Base-by-base conservation (phyloP, 2,797 vertebrate genomes). In the Meda fulgida region DNA sequence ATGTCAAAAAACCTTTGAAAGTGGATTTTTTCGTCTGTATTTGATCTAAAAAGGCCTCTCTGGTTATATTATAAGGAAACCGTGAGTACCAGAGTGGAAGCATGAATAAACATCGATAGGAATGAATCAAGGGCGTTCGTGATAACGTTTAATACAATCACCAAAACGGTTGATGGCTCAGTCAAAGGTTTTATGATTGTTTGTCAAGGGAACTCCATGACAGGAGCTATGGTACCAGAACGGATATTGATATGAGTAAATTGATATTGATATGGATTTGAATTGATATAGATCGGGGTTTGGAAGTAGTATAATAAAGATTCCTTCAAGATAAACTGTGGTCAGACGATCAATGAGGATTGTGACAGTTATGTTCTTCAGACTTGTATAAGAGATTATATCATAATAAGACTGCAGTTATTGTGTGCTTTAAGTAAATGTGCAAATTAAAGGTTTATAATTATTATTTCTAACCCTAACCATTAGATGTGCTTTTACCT, bases 221-320 rank as follows among this genome's bases (percentile, higher is more conserved):
- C 90, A 91, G 78, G 90, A 94, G 96, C 96, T 95, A 93, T 89
- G 96, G 95, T 96, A 96, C 93, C 88, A 89, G 94, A 95, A 96
- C 96, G 93, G 96, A 97, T 98, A 99, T 97, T 97, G 97, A 97
- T 97, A 98, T 96, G 93, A 96, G 96, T 96, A 98, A 98, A 98
- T 97, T 96, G 96, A 97, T 97, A 98, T 98, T 97, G 97, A 99
- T 97, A 97, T 96, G 94, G 95, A 95, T 97, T 96, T 97, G 92
- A 90, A 95, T 95, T 95, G 92, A 92, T 94, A 95, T 96, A 92
- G 96, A 98, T 97, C 94, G 92, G 96, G 88, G 93, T 92, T 89
- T 92, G 91, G 93, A 95, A 94, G 95, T 92, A 91, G 94, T 94
- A 95, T 95, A 96, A 95, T 95, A 96, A 93, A 95, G 94, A 94